These are phyloP conservation scores for Anthonomus grandis DNA, from an alignment of 1,140 invertebrate genomes.

Conservation along the genomic window DNA sequence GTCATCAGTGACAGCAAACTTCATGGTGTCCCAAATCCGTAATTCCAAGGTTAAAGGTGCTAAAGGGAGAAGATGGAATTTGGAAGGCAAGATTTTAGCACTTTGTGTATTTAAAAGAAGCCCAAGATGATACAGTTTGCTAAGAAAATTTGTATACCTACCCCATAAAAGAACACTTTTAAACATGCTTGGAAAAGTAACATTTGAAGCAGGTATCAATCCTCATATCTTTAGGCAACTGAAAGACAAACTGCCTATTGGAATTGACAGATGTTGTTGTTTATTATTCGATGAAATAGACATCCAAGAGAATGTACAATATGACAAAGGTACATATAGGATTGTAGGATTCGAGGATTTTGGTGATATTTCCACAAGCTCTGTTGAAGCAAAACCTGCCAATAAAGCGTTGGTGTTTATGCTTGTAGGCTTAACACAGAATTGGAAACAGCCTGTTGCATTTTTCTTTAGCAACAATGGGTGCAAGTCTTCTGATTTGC, in stretches of 20 bases:
- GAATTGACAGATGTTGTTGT: slow-evolving; percentile 1
- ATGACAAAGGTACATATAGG: not conserved
- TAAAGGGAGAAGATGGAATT: slow-evolving; percentile 11
- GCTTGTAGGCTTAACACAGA: slow-evolving; percentile 11
- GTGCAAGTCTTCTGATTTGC: not conserved
- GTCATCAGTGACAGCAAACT: slow-evolving; percentile 6
- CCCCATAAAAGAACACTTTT: not conserved
- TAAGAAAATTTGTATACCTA: not conserved
- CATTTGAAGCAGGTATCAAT: not conserved
- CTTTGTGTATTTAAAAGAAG: slow-evolving; percentile 2
- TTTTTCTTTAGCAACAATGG: too few species aligned
- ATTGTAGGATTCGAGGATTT: slow-evolving; percentile 14
- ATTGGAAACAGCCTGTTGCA: slow-evolving; percentile 21
- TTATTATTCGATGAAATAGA: slow-evolving; percentile 2
- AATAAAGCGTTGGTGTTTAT: slow-evolving; percentile 24
- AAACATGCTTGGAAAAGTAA: not conserved
- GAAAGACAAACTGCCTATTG: not conserved
- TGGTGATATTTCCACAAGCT: slow-evolving; percentile 1
- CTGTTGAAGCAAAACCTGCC: not conserved
- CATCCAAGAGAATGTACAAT: slow-evolving; percentile 9
- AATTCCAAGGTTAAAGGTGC: not conserved
- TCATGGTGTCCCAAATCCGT: slow-evolving; percentile 8
- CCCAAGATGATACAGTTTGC: not conserved
- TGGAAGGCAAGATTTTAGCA: slow-evolving; percentile 6
- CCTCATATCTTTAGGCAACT: not conserved